Conservation (phyloP, 2,113 vertebrate species). For the Poeciliopsis prolifica region DNA sequence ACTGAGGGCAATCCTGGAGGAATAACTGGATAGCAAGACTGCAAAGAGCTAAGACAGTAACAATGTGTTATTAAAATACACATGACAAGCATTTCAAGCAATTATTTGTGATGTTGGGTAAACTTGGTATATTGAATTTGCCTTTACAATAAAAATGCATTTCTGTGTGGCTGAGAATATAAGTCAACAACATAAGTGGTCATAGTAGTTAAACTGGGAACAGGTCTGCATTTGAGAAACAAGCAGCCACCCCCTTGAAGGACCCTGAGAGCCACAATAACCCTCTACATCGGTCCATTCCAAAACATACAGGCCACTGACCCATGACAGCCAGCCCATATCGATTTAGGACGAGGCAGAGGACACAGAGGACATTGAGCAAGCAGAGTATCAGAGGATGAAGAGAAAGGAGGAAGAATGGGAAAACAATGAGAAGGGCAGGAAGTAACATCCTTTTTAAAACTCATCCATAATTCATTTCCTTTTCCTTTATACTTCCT, state of each 20-base stretch:
- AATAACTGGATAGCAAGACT: not conserved
- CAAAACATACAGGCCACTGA: slow-evolving; percentile 73
- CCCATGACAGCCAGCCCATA: slow-evolving; percentile 75
- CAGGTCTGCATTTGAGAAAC: slow-evolving; percentile 53
- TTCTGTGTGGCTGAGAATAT: not conserved
- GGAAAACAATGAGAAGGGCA: slow-evolving; percentile 52
- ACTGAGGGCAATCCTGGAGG: not conserved
- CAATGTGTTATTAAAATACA: not conserved
- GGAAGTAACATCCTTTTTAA: slow-evolving; percentile 72
- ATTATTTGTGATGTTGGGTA: no score
- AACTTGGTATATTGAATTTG: not conserved
- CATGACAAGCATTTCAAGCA: no score
- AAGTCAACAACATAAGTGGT: slow-evolving; percentile 9
- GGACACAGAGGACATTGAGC: slow-evolving; percentile 41
- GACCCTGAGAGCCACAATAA: slow-evolving; percentile 51
- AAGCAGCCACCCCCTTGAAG: slow-evolving; percentile 68
- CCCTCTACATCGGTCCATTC: slow-evolving; percentile 62
- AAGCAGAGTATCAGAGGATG: slow-evolving; percentile 15
- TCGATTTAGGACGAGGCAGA: slow-evolving; percentile 75
- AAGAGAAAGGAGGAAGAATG: slow-evolving; percentile 27
- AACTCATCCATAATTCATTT: slow-evolving; percentile 80
- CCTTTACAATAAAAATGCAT: not conserved
- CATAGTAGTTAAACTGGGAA: slow-evolving; percentile 72
- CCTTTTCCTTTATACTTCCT: slow-evolving; percentile 49
- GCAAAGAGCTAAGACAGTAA: not conserved